A percentile compares a stretch with the other conserved stretches of the same genome.
Evolutionary conservation across 2,888 invertebrate species (phyloP).

Genomic region (Allacma fusca): DNA sequence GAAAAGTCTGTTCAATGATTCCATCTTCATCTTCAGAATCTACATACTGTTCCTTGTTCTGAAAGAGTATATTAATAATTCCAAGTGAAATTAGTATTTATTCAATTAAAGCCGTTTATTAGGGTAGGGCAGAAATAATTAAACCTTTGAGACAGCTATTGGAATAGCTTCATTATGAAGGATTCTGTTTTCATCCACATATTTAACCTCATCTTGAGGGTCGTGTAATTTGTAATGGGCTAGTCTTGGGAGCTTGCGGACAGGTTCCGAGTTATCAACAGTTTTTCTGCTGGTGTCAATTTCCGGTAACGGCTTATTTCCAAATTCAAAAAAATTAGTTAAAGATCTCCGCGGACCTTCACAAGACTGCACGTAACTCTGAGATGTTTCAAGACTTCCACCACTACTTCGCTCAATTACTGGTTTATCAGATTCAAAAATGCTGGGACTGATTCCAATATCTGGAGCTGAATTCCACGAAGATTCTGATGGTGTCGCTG

Average conservation of each 20-base stretch:
- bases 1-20: neutral
- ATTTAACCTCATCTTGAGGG: constrained; percentile 50
- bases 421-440: neutral
- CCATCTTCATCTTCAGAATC: constrained; percentile 41
- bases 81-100: neutral
- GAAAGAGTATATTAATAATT: neutral
- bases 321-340: constrained; percentile 46
- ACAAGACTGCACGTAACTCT: too few relatives aligned
- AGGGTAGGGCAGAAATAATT: neutral
- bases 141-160: constrained; percentile 6
- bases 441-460: neutral
- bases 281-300: neutral
- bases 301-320: neutral
- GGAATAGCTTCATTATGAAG: constrained; percentile 44
- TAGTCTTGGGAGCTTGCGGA: constrained; percentile 47
- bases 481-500: too few relatives aligned
- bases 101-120: neutral
- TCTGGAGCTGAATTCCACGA: neutral
- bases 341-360: neutral
- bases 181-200: constrained; percentile 37
- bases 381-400: too few relatives aligned
- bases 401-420: too few relatives aligned
- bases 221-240: constrained; percentile 53
- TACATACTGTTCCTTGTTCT: constrained; percentile 29
- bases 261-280: constrained; percentile 19